Evolutionary conservation across 1,140 invertebrate species (phyloP).

Genomic region (Zaprionus tsacasi): DNA sequence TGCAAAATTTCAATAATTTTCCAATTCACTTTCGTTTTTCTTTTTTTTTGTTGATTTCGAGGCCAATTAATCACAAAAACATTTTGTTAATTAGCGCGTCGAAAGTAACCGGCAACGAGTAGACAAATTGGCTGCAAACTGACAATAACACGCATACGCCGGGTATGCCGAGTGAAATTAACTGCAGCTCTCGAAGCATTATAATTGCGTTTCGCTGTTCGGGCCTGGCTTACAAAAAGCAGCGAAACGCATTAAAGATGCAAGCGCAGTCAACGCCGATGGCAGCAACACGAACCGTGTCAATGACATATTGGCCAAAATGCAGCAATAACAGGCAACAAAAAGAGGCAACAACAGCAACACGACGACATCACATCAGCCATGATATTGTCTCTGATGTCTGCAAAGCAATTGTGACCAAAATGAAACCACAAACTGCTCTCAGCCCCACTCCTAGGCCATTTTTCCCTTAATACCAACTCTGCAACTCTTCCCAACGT

Average conservation of each 20-base stretch:
- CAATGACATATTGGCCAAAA: conserved; percentile 62
- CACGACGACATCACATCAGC: conserved; percentile 11
- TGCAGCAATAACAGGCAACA: conserved; percentile 10
- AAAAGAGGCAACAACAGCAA: conserved; percentile 3
- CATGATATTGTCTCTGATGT: conserved; percentile 23
- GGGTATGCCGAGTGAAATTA: conserved; percentile 72
- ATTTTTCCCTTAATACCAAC: not conserved
- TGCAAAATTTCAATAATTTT: conserved; percentile 6
- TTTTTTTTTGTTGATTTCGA: conserved; percentile 26
- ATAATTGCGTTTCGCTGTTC: conserved; percentile 67
- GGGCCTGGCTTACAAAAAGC: conserved; percentile 59
- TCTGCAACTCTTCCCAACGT: not conserved
- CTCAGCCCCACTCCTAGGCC: not conserved
- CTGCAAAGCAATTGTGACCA: conserved; percentile 39
- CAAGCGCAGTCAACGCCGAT: conserved; percentile 36
- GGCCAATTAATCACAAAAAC: conserved; percentile 67
- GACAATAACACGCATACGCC: conserved; percentile 66
- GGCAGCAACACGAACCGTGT: conserved; percentile 54
- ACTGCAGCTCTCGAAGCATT: conserved; percentile 34
- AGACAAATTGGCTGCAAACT: conserved; percentile 22
- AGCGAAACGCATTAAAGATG: conserved; percentile 75
- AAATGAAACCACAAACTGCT: conserved; percentile 37
- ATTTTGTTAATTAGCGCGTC: conserved; percentile 48
- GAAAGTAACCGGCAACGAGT: conserved; percentile 14
- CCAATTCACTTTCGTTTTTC: conserved; percentile 30